phyloP scores from a whole-genome alignment of 2,797 vertebrate genomes.

The Tapirus indicus region DNA sequence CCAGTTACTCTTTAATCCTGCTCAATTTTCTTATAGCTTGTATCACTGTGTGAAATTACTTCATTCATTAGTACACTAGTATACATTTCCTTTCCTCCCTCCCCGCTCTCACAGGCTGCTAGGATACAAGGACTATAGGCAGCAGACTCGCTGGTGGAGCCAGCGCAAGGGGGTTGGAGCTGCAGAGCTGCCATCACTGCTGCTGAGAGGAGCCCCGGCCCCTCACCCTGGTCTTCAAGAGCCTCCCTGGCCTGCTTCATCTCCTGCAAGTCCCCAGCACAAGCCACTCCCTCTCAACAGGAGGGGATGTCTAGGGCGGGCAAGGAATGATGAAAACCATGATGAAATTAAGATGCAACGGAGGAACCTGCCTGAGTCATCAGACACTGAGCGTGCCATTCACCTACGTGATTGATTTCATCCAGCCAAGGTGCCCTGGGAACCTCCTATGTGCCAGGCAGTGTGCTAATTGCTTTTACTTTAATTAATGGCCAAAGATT shows the following conservation, averaged over 20 bases:
- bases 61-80: neutral
- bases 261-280: neutral
- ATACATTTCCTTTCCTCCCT: neutral
- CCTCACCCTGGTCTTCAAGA: neutral
- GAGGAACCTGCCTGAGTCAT: neutral
- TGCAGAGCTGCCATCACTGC: accelerated
- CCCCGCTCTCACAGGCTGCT: too few relatives aligned
- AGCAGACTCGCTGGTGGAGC: neutral
- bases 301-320: neutral
- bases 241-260: neutral
- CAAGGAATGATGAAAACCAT: neutral
- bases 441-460: neutral
- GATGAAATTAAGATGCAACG: neutral
- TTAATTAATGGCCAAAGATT: neutral
- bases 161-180: neutral
- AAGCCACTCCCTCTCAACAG: neutral
- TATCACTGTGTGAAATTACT: neutral
- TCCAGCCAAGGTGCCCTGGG: neutral
- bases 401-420: neutral
- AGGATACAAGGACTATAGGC: neutral
- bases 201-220: neutral
- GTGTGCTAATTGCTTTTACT: neutral
- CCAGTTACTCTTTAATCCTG: neutral
- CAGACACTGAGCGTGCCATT: neutral
- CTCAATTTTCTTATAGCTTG: neutral